phyloP scores from a whole-genome alignment of 2,113 vertebrate genomes.

The Chunga burmeisteri region DNA sequence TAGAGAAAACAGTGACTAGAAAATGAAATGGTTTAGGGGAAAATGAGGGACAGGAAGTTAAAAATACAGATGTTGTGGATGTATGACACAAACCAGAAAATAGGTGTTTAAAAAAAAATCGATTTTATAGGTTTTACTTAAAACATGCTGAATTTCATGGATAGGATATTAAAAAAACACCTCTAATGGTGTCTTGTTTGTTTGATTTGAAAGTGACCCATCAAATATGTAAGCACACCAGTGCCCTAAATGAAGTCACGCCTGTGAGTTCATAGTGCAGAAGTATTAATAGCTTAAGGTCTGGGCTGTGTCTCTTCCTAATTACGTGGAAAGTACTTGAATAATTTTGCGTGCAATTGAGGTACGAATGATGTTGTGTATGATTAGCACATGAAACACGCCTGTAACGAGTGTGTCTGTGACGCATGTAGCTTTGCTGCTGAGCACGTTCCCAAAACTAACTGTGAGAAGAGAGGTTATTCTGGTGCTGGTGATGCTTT shows the following conservation, averaged over 20 bases:
- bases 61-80: neutral
- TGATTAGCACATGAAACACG: neutral
- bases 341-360: neutral
- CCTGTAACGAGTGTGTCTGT: neutral
- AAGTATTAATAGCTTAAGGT: neutral
- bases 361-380: neutral
- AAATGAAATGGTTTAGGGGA: neutral
- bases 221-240: neutral
- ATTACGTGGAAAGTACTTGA: neutral
- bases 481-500: neutral
- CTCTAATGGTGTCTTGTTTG: neutral
- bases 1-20: neutral
- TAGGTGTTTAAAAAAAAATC: neutral
- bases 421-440: neutral
- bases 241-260: neutral
- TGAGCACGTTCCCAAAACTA: neutral
- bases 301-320: neutral
- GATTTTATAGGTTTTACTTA: neutral
- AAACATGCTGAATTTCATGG: neutral
- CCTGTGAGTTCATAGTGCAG: neutral
- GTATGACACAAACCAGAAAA: neutral
- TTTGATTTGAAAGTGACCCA: neutral
- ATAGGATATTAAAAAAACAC: neutral
- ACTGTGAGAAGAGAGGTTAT: neutral
- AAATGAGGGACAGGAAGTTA: neutral